Evolutionary conservation across 2,113 vertebrate species (phyloP), one percentile per base, ranked within the genome.

Genomic region (Anolis carolinensis): DNA sequence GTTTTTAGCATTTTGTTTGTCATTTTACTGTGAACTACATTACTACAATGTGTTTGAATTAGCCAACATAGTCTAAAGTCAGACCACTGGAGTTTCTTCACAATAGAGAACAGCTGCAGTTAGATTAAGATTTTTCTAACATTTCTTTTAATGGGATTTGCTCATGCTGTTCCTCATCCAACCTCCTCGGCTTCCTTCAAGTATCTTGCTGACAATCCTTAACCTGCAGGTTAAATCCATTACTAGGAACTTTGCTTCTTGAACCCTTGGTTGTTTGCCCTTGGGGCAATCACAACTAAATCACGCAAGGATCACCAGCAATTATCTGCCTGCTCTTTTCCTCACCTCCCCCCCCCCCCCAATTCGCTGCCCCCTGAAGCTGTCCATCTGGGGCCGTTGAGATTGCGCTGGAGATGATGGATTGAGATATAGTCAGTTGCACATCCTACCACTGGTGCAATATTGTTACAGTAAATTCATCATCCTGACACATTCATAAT

Each of bases 401-500:
- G 77, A 59, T 55, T 81, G 70, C 32, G 21, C 10, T 67, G 44
- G 70, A 44, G 81, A 84, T 70, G 87, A 88, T 55, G 77, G 68
- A 84, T 84, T 39, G 77, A 59, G 82, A 59, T 76, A 67, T n/a
- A 68, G 82, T 55, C 83, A 62, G 50, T 59, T 75, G n/a, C n/a
- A 55, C 67, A n/a, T 67, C 75, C 75, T 79, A 81, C 82, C 77
- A 67, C 14, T 36, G 62, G 11, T 68, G 77, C 27, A 32, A 81
- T 80, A 75, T 75, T 80, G 87, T 44, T 80, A 25, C 77, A 84
- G 70, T 39, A 21, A 76, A 81, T 84, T 81, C 77, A 81, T 81
- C 82, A 88, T 44, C 77, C 77, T 88, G 82, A 88, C 70, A 81
- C 63, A 81, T 75, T 81, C 82, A 74, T 81, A 80, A 88, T 81